Evolutionary conservation across 2,113 vertebrate species (phyloP), one percentile per base, ranked within the genome.

Genomic region (Cochlearius cochlearius): DNA sequence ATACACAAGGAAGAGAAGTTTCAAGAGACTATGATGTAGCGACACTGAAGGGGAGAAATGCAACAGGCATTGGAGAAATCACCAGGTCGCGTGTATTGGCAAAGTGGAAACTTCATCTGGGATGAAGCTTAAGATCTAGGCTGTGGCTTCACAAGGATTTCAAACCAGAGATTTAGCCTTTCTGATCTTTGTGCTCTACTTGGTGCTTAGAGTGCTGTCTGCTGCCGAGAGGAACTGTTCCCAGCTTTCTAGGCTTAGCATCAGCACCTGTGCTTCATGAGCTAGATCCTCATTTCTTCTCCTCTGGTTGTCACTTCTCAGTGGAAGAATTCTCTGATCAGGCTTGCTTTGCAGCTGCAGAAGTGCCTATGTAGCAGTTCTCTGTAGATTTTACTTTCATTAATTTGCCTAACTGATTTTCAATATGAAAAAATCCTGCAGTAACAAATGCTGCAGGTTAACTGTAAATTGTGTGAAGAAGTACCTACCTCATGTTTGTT

Each of bases 361-460:
- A 93, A 94, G 30, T 94, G 90, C 88, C 92, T 94, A 49, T 30
- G 5, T 56, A 88, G 88, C 82, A 90, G 36, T 90, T 34, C 18
- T 96, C 66, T 79, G n/a, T 18, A 81, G 71, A 75, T 86, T 86
- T 86, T 56, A 59, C 56, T 92, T 75, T 67, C 32, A 79, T 71
- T 36, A 88, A 93, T 88, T 82, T 73, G 39, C 53, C 30, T 90
- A 30, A 88, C 58, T 58, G 25, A 56, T 96, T 92, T 90, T 75
- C 81, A 79, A 5, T 78, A 63, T 19, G 85, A 87, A 82, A 87
- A 92, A 60, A 25, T 67, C 30, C 43, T 67, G 29, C 39, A 39
- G 41, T 80, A 89, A 55, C 0, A 1, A 94, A 55, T 47, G 29
- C 71, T 91, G n/a, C 69, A 26, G 17, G 32, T 86, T 85, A 75